These are phyloP conservation scores for Oedothorax gibbosus DNA, from an alignment of 1,140 invertebrate species.

Conservation along the genomic window DNA sequence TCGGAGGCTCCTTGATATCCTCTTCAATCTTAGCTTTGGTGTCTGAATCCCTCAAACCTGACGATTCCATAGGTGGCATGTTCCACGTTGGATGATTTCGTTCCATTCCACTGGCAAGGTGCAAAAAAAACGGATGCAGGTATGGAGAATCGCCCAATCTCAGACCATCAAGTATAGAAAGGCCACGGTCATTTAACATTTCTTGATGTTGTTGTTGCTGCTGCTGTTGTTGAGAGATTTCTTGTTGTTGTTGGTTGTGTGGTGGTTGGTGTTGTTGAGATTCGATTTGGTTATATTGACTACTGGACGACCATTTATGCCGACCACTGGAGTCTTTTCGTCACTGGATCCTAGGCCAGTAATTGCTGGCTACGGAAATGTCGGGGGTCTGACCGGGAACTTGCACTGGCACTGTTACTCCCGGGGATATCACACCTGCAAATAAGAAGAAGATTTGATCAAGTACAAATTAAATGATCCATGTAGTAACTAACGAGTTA, in stretches of 20 bases:
- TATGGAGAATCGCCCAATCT: conserved; percentile 55
- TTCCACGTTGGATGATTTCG: conserved; percentile 43
- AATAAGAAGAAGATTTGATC: conserved; percentile 68
- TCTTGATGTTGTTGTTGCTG: conserved; percentile 10
- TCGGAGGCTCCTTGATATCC: not conserved
- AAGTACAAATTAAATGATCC: no score
- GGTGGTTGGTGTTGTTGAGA: conserved; percentile 23
- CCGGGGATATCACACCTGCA: conserved; percentile 93
- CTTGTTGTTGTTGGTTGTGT: not conserved
- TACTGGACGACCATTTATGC: conserved; percentile 58
- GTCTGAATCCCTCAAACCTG: not conserved
- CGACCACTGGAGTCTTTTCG: conserved; percentile 71
- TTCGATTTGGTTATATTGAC: conserved; percentile 16
- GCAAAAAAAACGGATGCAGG: conserved; percentile 46
- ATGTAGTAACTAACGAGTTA: no score
- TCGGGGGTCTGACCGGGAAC: conserved; percentile 91
- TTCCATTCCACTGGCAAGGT: conserved; percentile 40
- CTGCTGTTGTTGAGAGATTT: conserved; percentile 9
- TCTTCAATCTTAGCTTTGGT: conserved; percentile 38
- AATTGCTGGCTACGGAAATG: conserved; percentile 81
- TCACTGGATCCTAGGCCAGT: conserved; percentile 98
- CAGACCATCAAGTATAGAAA: conserved; percentile 49
- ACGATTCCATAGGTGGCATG: conserved; percentile 27
- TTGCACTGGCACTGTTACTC: conserved; percentile 95
- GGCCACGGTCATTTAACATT: conserved; percentile 21